Base-by-base conservation (phyloP, 2,113 vertebrate species). In the Pelodiscus sinensis region DNA sequence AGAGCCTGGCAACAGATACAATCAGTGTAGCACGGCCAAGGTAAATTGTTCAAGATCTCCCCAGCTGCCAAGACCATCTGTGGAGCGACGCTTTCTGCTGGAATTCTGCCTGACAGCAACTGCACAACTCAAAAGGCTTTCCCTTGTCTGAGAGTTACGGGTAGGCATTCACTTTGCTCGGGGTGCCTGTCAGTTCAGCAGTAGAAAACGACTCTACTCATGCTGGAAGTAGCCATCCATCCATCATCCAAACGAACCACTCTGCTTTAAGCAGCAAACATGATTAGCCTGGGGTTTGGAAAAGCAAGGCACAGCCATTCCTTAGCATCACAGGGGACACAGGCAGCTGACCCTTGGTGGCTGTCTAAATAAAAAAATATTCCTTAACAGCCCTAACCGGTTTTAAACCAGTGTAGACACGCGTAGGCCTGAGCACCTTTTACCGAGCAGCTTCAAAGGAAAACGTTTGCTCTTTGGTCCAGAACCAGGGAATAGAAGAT, bases 181-280 rank as follows among this genome's bases (percentile, higher is more conserved):
- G 0, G 8, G 29, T 54, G 50, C 58, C n/a, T 44, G 44, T 27
- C 1, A 0, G 79, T 24, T 83, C 1, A 0, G 29, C 0, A 1
- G n/a, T 12, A 58, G 52, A 83, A 93, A 52, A 89, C 16, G 16
- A 80, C 57, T 2, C 1, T 50, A 31, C 51, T 71, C 80, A 79
- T 57, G 60, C 51, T 51, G 38, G 56, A 31, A 57, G 55, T 29
- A 16, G 8, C 38, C 12, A 0, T 9, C 19, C 9, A 4, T 13
- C 71, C 51, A 3, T 15, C 14, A 0, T 27, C 56, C 4, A 0
- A 27, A 55, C 56, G 2, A 73, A 12, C 50, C 0, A 0, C 1
- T 0, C 82, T 1, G 1, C 54, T 27, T 19, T 60, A 87, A 58
- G 57, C 15, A 11, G n/a, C 0, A 5, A 80, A 15, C 54, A 56